Evolutionary conservation across 2,888 invertebrate genomes (phyloP).

Genomic region (Pyrgus malvae): DNA sequence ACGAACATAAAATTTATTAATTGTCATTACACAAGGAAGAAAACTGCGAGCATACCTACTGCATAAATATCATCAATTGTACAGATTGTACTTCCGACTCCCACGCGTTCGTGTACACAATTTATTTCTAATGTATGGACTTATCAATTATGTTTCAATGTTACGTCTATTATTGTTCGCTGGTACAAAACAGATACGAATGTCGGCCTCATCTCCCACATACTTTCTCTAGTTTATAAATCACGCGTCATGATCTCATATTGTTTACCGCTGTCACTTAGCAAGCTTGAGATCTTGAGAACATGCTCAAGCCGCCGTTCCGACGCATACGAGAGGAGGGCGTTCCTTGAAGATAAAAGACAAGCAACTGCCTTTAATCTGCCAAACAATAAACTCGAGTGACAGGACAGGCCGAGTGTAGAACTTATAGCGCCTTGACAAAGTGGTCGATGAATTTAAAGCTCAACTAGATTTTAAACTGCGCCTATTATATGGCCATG

Average conservation of each 20-base stretch:
- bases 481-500: background rate
- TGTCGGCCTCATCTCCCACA: slow-evolving; percentile 8
- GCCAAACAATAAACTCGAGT: slow-evolving; percentile 20
- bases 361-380: slow-evolving; percentile 24
- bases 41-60: background rate
- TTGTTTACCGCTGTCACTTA: slow-evolving; percentile 49
- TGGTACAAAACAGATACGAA: background rate
- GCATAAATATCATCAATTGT: background rate
- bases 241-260: slow-evolving; percentile 28
- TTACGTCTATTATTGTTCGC: background rate
- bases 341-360: slow-evolving; percentile 24
- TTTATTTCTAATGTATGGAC: background rate
- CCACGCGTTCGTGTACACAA: background rate
- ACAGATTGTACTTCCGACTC: slow-evolving; percentile 7
- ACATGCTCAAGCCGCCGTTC: slow-evolving; percentile 43
- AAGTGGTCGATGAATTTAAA: background rate
- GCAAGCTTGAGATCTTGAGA: slow-evolving; percentile 39
- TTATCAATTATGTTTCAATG: background rate
- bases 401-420: slow-evolving; percentile 8
- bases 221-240: slow-evolving; percentile 21
- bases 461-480: slow-evolving; percentile 1
- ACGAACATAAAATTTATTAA: too few species aligned
- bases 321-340: slow-evolving; percentile 40
- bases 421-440: slow-evolving; percentile 16
- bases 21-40: background rate